phyloP scores from a whole-genome alignment of 2,888 invertebrate species.

The Lissonota sp. region DNA sequence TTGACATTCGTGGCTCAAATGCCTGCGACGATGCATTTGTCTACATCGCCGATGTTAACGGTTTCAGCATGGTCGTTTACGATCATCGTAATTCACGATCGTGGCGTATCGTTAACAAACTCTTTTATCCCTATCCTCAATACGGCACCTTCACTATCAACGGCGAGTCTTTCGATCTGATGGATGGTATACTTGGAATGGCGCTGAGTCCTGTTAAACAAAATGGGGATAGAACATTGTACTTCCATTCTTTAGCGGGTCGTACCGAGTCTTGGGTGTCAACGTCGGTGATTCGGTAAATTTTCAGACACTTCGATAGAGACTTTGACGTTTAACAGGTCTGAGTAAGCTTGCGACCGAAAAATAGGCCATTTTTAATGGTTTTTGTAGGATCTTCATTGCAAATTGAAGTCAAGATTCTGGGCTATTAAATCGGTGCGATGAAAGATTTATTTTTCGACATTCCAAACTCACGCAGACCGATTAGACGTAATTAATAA shows the following conservation, averaged over 20 bases:
- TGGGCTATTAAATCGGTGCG: too few species aligned
- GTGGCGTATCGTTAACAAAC: slow-evolving; percentile 87
- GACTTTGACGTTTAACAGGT: too few species aligned
- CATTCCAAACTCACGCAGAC: too few species aligned
- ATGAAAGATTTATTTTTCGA: too few species aligned
- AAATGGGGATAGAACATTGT: slow-evolving; percentile 85
- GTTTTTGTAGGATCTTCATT: too few species aligned
- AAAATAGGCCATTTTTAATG: too few species aligned
- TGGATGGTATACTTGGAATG: slow-evolving; percentile 90
- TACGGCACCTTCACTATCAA: slow-evolving; percentile 87
- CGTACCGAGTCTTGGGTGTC: slow-evolving; percentile 88
- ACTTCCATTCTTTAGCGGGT: slow-evolving; percentile 89
- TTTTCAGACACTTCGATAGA: neutral
- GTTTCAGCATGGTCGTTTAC: slow-evolving; percentile 87
- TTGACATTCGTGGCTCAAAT: slow-evolving; percentile 89
- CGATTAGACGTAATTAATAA: too few species aligned
- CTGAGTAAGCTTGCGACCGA: too few species aligned
- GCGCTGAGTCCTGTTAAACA: slow-evolving; percentile 86
- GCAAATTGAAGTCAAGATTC: too few species aligned
- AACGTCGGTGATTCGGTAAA: slow-evolving; percentile 85
- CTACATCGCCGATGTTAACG: slow-evolving; percentile 64
- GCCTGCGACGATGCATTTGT: slow-evolving; percentile 66
- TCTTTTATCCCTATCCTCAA: slow-evolving; percentile 71
- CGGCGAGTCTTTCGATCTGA: slow-evolving; percentile 88
- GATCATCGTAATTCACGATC: slow-evolving; percentile 86